phyloP scores from a whole-genome alignment of 1,140 invertebrate species.

The Zaprionus davidi region DNA sequence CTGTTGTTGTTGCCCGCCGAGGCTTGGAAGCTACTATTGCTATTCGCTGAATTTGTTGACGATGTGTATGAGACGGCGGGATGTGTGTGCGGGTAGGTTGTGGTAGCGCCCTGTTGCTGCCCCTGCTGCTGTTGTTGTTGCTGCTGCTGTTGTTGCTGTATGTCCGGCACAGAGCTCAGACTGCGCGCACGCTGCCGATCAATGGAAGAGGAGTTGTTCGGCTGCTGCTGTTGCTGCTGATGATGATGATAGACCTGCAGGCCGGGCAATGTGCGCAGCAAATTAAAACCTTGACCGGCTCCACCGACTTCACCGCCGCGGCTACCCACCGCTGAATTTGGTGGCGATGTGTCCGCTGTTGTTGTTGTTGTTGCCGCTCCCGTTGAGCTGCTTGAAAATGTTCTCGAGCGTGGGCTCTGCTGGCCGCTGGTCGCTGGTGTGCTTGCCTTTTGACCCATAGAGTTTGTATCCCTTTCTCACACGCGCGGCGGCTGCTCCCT shows the following conservation, averaged over 20 bases:
- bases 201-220: conserved; percentile 66
- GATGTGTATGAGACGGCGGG: conserved; percentile 59
- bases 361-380: conserved; percentile 86
- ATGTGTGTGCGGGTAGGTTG: conserved; percentile 49
- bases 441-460: conserved; percentile 93
- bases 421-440: conserved; percentile 89
- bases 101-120: conserved; percentile 40
- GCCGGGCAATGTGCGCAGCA: conserved; percentile 90
- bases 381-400: conserved; percentile 91
- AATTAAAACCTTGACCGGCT: conserved; percentile 88
- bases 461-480: conserved; percentile 31
- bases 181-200: conserved; percentile 92
- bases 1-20: conserved; percentile 69
- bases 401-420: conserved; percentile 89
- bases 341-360: conserved; percentile 85
- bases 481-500: conserved; percentile 6
- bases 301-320: conserved; percentile 84
- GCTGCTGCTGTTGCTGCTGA: conserved; percentile 29
- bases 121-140: conserved; percentile 52
- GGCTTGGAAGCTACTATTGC: conserved; percentile 80
- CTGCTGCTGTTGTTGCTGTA: conserved; percentile 83
- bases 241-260: conserved; percentile 86
- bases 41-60: conserved; percentile 80
- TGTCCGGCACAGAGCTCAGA: conserved; percentile 92
- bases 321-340: conserved; percentile 21